phyloP scores from a whole-genome alignment of 2,888 invertebrate genomes.

The Eupithecia abbreviata region DNA sequence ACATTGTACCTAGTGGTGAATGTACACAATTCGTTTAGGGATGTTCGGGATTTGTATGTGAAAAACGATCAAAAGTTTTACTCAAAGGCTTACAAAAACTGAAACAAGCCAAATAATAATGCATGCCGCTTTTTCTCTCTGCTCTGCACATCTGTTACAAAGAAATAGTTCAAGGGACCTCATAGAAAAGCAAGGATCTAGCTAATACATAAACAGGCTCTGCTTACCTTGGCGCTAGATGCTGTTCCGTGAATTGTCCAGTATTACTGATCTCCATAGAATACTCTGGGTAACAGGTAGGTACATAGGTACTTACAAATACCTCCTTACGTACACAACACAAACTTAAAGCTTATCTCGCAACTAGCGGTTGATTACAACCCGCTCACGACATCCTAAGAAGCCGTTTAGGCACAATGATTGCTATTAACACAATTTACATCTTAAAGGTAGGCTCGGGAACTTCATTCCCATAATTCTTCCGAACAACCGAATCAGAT shows the following conservation, averaged over 20 bases:
- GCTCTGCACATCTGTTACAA: background rate
- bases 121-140: no score
- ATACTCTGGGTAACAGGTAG: background rate
- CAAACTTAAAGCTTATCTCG: slow-evolving; percentile 17
- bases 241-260: no score
- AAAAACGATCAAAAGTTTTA: background rate
- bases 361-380: slow-evolving; percentile 36
- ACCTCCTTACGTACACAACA: background rate
- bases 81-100: background rate
- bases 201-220: no score
- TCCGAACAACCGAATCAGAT: slow-evolving; percentile 44
- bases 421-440: slow-evolving; percentile 45
- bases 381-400: slow-evolving; percentile 41
- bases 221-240: no score
- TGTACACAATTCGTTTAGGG: background rate
- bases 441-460: slow-evolving; percentile 42
- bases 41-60: background rate
- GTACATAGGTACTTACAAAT: background rate
- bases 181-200: no score
- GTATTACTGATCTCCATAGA: background rate
- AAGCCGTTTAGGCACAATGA: slow-evolving; percentile 39
- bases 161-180: background rate
- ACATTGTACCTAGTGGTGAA: background rate
- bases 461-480: slow-evolving; percentile 43
- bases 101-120: background rate